Evolutionary conservation across 1,140 invertebrate species (phyloP).

Genomic region (Heliconius hermathena): DNA sequence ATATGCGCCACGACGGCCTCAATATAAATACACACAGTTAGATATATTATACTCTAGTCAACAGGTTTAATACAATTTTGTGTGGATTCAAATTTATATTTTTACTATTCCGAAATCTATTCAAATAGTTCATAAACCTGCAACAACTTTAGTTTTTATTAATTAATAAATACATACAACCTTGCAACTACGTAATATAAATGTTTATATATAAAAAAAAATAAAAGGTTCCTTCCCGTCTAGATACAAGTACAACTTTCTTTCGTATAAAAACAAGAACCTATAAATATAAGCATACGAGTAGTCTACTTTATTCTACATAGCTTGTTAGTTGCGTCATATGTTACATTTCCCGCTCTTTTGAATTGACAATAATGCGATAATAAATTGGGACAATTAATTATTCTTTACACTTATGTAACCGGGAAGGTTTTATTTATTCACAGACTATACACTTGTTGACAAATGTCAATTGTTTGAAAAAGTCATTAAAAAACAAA

Average conservation of each 20-base stretch:
- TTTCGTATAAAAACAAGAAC: neutral
- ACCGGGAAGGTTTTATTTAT: neutral
- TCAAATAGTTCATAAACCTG: too few relatives aligned
- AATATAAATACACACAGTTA: too few relatives aligned
- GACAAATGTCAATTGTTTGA: too few relatives aligned
- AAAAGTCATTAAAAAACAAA: too few relatives aligned
- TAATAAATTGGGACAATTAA: slow-evolving; percentile 33
- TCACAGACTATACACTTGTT: neutral
- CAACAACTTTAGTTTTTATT: neutral
- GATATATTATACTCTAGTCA: too few relatives aligned
- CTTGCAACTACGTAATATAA: neutral
- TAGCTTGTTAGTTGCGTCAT: slow-evolving; percentile 7
- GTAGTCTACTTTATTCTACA: neutral
- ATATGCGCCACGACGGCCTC: too few relatives aligned
- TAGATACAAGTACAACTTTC: slow-evolving; percentile 7
- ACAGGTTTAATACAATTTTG: too few relatives aligned
- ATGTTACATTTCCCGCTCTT: slow-evolving; percentile 12
- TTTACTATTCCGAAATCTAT: too few relatives aligned
- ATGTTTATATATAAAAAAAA: neutral
- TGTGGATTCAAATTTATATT: too few relatives aligned
- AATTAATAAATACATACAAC: neutral
- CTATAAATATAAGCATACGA: neutral
- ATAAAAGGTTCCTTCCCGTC: slow-evolving; percentile 1
- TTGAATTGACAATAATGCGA: slow-evolving; percentile 20
- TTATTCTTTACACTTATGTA: slow-evolving; percentile 19